phyloP scores from a whole-genome alignment of 2,113 vertebrate genomes.

The Notiomystis cincta region DNA sequence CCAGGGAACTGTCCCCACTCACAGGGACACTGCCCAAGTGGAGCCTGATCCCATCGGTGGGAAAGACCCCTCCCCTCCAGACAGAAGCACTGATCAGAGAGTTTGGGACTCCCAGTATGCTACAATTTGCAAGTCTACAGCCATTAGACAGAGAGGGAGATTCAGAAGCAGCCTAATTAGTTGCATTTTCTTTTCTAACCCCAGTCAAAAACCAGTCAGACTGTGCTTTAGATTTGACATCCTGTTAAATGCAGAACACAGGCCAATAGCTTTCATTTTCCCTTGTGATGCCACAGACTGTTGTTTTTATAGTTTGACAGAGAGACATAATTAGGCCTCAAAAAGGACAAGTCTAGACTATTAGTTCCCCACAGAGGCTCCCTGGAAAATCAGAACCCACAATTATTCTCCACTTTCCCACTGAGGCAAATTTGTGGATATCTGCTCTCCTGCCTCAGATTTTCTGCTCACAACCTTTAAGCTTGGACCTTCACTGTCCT shows the following conservation, averaged over 20 bases:
- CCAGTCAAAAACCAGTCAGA: slow-evolving; percentile 56
- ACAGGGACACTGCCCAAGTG: background rate
- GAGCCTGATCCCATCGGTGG: background rate
- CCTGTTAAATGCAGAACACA: slow-evolving; percentile 64
- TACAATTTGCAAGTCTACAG: slow-evolving; percentile 26
- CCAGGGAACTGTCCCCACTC: background rate
- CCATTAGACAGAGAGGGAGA: slow-evolving; percentile 12
- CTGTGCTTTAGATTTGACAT: slow-evolving; percentile 62
- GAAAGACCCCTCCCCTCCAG: background rate
- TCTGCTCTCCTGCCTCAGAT: background rate
- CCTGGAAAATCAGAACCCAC: slow-evolving; percentile 51
- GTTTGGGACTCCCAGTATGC: slow-evolving; percentile 20
- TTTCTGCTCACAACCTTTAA: background rate
- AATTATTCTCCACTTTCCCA: background rate
- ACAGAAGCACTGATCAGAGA: background rate
- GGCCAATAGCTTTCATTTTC: slow-evolving; percentile 59
- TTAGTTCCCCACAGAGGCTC: slow-evolving; percentile 33
- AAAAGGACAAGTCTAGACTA: slow-evolving; percentile 55
- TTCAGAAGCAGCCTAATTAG: slow-evolving; percentile 53
- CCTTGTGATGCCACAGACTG: slow-evolving; percentile 40
- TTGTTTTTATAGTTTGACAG: slow-evolving; percentile 52
- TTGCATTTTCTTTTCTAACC: slow-evolving; percentile 56
- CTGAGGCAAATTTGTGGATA: background rate
- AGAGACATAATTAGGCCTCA: slow-evolving; percentile 66
- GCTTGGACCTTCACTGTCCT: background rate